phyloP scores from a whole-genome alignment of 1,140 invertebrate species.

The Drosophila kohkoa region DNA sequence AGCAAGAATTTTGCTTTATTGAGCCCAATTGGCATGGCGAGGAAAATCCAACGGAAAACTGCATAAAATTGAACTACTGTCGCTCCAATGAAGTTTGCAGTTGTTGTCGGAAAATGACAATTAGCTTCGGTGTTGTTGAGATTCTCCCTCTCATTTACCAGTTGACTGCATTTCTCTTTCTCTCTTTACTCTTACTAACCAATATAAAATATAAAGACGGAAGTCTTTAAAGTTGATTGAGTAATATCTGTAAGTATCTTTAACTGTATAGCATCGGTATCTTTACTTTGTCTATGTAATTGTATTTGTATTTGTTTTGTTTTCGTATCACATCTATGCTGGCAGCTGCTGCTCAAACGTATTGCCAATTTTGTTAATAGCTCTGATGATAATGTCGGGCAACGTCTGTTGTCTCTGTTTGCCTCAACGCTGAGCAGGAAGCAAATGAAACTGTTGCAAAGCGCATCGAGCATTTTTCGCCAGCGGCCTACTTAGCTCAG shows the following conservation, averaged over 20 bases:
- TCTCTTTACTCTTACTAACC: constrained; percentile 8
- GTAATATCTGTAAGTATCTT: constrained; percentile 74
- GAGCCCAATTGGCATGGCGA: constrained; percentile 44
- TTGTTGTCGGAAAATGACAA: constrained; percentile 81
- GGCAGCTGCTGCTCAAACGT: constrained; percentile 57
- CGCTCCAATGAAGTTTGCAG: constrained; percentile 25
- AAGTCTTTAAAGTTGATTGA: constrained; percentile 77
- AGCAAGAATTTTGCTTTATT: constrained; percentile 64
- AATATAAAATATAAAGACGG: constrained; percentile 58
- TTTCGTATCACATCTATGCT: neutral
- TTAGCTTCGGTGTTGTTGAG: constrained; percentile 60
- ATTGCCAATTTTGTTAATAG: constrained; percentile 73
- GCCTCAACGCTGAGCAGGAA: constrained; percentile 56
- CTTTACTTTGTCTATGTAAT: constrained; percentile 2
- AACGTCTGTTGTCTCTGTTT: constrained; percentile 39
- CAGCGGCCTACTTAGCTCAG: constrained; percentile 49
- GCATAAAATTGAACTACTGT: constrained; percentile 20
- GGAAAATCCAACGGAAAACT: constrained; percentile 33
- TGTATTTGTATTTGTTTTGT: constrained; percentile 17
- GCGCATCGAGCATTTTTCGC: constrained; percentile 51
- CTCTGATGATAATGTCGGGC: constrained; percentile 49
- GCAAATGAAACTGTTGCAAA: constrained; percentile 69
- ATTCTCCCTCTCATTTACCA: constrained; percentile 59
- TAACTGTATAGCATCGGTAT: constrained; percentile 27
- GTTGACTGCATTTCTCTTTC: constrained; percentile 67